Evolutionary conservation across 2,888 invertebrate genomes (phyloP).

Genomic region (Drosophila quasianomalipes): DNA sequence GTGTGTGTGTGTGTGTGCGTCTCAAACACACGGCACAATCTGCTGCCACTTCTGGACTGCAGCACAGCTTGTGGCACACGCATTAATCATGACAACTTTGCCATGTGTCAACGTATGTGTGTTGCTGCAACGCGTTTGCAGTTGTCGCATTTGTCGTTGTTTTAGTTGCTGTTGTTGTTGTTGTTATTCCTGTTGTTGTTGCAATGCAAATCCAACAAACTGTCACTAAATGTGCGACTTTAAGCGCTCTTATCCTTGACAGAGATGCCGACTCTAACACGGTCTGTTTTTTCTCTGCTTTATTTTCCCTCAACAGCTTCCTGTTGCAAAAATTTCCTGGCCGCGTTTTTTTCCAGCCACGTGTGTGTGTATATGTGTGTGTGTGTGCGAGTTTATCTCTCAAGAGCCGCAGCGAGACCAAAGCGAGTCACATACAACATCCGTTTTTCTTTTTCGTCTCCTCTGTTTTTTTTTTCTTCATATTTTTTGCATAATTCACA

Average conservation of each 20-base stretch:
- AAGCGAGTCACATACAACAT: slow-evolving; percentile 75
- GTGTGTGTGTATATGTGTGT: slow-evolving; percentile 4
- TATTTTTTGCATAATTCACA: slow-evolving; percentile 76
- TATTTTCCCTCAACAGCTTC: slow-evolving; percentile 39
- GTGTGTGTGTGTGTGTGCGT: not conserved
- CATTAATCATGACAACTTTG: slow-evolving; percentile 79
- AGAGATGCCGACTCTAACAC: slow-evolving; percentile 38
- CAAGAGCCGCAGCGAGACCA: slow-evolving; percentile 53
- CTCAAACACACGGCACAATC: slow-evolving; percentile 27
- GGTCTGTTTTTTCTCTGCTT: slow-evolving; percentile 16
- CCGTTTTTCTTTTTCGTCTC: slow-evolving; percentile 54
- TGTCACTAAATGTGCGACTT: slow-evolving; percentile 81
- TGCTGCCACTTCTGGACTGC: slow-evolving; percentile 36
- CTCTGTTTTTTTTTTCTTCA: not conserved
- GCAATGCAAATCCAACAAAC: slow-evolving; percentile 79
- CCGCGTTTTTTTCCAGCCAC: slow-evolving; percentile 27
- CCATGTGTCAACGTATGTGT: slow-evolving; percentile 58
- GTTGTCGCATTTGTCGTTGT: slow-evolving; percentile 25
- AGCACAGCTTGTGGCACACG: slow-evolving; percentile 61
- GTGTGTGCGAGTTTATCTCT: slow-evolving; percentile 57
- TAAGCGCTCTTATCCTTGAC: slow-evolving; percentile 76
- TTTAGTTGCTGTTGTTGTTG: slow-evolving; percentile 16
- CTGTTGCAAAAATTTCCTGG: slow-evolving; percentile 69
- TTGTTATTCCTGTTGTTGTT: slow-evolving; percentile 11
- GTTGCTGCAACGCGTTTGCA: slow-evolving; percentile 28